A percentile compares a stretch with the other conserved stretches of the same genome.
phyloP scores from a whole-genome alignment of 2,113 vertebrate genomes.

The Nannobrachium achirus region DNA sequence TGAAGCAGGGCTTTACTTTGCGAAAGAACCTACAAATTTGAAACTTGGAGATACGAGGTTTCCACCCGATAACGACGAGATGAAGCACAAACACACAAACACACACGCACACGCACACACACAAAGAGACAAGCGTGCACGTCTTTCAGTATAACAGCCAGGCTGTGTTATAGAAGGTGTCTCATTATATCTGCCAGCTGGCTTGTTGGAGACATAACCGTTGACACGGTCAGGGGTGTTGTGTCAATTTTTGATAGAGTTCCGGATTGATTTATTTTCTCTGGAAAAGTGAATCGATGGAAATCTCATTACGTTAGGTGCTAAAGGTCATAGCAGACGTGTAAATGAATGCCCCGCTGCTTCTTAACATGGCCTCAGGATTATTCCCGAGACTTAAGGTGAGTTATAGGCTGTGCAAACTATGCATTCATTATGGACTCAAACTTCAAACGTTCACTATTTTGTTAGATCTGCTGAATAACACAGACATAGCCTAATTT shows the following conservation, averaged over 20 bases:
- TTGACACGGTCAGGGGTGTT: constrained; percentile 42
- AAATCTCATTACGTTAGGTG: constrained; percentile 71
- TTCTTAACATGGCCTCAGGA: constrained; percentile 38
- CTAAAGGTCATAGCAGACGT: constrained; percentile 67
- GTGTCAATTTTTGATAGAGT: constrained; percentile 70
- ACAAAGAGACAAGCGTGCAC: constrained; percentile 1
- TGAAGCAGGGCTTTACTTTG: no score
- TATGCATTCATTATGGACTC: not conserved
- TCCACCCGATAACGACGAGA: no score
- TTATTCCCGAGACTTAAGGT: constrained; percentile 10
- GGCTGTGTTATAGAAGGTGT: constrained; percentile 53
- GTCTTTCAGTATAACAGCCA: constrained; percentile 24
- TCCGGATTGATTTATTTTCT: constrained; percentile 69
- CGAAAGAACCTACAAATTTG: no score
- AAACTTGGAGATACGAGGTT: no score
- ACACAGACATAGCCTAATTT: no score
- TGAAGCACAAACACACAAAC: no score
- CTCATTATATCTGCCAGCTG: constrained; percentile 59
- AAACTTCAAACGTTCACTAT: constrained; percentile 7
- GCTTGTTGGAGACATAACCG: constrained; percentile 44
- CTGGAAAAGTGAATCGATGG: constrained; percentile 64
- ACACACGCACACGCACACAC: constrained; percentile 10
- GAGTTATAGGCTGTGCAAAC: not conserved
- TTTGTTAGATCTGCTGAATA: not conserved
- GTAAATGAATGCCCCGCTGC: constrained; percentile 37